These are phyloP conservation scores for Poeciliopsis turneri DNA, from an alignment of 2,797 vertebrate species.

Conservation along the genomic window DNA sequence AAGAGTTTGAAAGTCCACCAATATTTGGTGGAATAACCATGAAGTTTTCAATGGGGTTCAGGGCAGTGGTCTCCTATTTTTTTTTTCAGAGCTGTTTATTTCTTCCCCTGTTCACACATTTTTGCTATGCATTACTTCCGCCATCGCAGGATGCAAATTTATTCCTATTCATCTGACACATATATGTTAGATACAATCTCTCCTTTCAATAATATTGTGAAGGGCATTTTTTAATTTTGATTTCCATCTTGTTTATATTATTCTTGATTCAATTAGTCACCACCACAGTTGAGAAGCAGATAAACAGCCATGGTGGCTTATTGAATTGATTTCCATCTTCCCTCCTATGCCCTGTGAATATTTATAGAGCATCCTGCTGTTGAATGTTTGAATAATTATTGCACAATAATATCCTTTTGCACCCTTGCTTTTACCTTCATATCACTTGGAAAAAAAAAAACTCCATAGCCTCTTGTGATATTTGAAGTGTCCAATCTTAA, in stretches of 20 bases:
- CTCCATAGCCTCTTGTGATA: slow-evolving; percentile 33
- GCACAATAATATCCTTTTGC: slow-evolving; percentile 60
- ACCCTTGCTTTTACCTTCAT: slow-evolving; percentile 55
- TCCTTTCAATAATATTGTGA: slow-evolving; percentile 33
- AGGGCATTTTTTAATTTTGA: slow-evolving; percentile 38
- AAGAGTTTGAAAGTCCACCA: too few relatives aligned
- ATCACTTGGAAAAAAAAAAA: slow-evolving; percentile 47
- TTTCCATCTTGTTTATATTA: slow-evolving; percentile 54
- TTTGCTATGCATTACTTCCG: slow-evolving; percentile 9
- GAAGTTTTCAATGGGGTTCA: too few relatives aligned
- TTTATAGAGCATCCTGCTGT: slow-evolving; percentile 51
- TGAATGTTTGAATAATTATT: slow-evolving; percentile 62
- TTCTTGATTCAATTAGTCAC: slow-evolving; percentile 53
- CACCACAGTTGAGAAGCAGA: slow-evolving; percentile 47
- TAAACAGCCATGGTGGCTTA: slow-evolving; percentile 48
- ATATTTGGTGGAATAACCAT: too few relatives aligned
- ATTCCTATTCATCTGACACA: slow-evolving; percentile 25
- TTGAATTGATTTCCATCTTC: slow-evolving; percentile 50
- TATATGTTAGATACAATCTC: slow-evolving; percentile 13
- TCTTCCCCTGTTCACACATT: slow-evolving; percentile 1
- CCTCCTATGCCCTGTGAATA: slow-evolving; percentile 41
- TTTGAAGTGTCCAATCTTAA: slow-evolving; percentile 51
- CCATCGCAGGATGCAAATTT: slow-evolving; percentile 7
- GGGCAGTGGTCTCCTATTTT: too few relatives aligned
- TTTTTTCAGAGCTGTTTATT: background rate